Evolutionary conservation across 2,888 invertebrate species (phyloP).

Genomic region (Chrysolina haemoptera): DNA sequence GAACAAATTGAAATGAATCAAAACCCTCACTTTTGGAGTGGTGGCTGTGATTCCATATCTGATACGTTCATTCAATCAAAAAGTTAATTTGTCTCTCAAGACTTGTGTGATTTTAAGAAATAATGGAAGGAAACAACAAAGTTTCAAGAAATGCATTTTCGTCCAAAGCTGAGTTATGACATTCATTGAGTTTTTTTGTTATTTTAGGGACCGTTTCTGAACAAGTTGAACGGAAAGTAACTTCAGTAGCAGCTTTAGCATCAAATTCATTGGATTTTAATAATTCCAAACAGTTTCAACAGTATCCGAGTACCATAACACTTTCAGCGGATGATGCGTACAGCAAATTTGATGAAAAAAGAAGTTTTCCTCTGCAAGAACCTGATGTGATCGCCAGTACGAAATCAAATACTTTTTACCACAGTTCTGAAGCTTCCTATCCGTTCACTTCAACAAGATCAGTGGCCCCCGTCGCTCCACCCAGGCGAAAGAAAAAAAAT

Average conservation of each 20-base stretch:
- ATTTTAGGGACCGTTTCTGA: constrained; percentile 50
- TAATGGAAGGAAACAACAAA: too few species aligned
- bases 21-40: too few species aligned
- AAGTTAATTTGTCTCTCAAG: too few species aligned
- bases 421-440: constrained; percentile 51
- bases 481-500: constrained; percentile 82
- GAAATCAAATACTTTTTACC: constrained; percentile 73
- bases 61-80: too few species aligned
- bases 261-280: constrained; percentile 67
- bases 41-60: too few species aligned
- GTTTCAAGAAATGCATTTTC: too few species aligned
- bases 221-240: constrained; percentile 56
- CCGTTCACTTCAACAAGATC: constrained; percentile 50
- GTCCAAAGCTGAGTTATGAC: too few species aligned
- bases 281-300: constrained; percentile 64
- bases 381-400: constrained; percentile 96
- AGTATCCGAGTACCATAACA: constrained; percentile 66
- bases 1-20: too few species aligned
- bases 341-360: constrained; percentile 4
- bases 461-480: constrained; percentile 81
- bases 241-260: constrained; percentile 65
- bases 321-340: constrained; percentile 54
- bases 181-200: constrained; percentile 4
- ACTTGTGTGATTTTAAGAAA: too few species aligned
- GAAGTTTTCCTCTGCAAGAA: constrained; percentile 77